Conservation (phyloP, 2,113 vertebrate species). For the Oxyruncus cristatus region DNA sequence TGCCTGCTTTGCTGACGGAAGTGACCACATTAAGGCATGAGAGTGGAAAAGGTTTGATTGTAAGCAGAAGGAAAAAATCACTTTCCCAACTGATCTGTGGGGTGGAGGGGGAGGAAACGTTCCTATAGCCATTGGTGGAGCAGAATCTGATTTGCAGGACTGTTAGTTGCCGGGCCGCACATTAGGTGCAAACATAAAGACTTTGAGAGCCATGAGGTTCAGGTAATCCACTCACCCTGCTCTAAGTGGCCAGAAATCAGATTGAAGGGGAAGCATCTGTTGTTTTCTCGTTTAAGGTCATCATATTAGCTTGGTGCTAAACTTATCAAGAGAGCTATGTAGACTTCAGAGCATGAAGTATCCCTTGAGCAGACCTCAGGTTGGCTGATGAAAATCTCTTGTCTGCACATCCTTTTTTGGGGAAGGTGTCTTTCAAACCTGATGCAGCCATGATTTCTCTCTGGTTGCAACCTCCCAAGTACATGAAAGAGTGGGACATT, state of each 20-base stretch:
- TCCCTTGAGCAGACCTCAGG: background rate
- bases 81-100: background rate
- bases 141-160: background rate
- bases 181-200: background rate
- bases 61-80: background rate
- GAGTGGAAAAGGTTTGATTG: background rate
- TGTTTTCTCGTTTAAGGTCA: background rate
- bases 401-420: background rate
- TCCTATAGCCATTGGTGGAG: background rate
- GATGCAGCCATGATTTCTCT: background rate
- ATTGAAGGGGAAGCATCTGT: background rate
- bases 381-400: background rate
- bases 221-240: background rate
- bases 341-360: background rate
- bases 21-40: background rate
- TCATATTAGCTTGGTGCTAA: background rate
- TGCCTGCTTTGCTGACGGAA: background rate
- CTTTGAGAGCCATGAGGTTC: background rate
- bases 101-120: background rate
- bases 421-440: background rate
- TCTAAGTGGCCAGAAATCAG: background rate
- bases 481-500: accelerated
- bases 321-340: background rate
- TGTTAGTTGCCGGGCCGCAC: accelerated
- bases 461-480: background rate